A percentile compares a stretch with the other conserved stretches of the same genome.
phyloP scores from a whole-genome alignment of 2,797 vertebrate species.

The Rhinoraja longicauda region DNA sequence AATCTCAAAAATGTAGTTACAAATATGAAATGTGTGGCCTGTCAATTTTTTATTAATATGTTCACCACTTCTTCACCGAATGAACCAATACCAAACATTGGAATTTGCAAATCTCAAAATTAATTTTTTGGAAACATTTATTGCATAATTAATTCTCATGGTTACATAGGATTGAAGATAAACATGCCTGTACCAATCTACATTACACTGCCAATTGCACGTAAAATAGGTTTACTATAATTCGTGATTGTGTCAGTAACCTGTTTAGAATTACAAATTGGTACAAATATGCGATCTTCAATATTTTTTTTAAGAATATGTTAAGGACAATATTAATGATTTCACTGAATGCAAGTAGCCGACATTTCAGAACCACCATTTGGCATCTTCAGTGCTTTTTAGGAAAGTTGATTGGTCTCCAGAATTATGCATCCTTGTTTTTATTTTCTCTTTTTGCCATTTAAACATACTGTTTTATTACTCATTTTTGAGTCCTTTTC shows the following conservation, averaged over 20 bases:
- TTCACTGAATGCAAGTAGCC: background rate
- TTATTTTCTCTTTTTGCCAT: background rate
- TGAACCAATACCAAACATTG: background rate
- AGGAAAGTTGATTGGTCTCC: background rate
- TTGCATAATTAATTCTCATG: background rate
- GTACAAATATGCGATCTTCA: background rate
- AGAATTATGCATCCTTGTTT: background rate
- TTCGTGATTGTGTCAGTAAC: constrained; percentile 1
- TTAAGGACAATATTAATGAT: background rate
- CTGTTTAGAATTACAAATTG: background rate
- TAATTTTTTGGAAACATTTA: background rate
- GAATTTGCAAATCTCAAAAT: background rate
- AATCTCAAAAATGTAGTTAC: background rate
- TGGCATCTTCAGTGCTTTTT: background rate
- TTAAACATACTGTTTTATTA: background rate
- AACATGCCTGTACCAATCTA: background rate
- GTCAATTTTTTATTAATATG: background rate
- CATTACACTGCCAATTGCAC: background rate
- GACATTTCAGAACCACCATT: background rate
- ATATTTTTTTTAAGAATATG: background rate
- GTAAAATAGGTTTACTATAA: background rate
- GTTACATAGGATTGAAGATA: too few relatives aligned
- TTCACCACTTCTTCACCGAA: background rate
- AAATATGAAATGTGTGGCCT: background rate
- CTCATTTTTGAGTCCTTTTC: background rate